A percentile compares a stretch with the other conserved stretches of the same genome.
Evolutionary conservation across 2,113 vertebrate genomes (phyloP).

Genomic region (Sarotherodon lohbergeri): DNA sequence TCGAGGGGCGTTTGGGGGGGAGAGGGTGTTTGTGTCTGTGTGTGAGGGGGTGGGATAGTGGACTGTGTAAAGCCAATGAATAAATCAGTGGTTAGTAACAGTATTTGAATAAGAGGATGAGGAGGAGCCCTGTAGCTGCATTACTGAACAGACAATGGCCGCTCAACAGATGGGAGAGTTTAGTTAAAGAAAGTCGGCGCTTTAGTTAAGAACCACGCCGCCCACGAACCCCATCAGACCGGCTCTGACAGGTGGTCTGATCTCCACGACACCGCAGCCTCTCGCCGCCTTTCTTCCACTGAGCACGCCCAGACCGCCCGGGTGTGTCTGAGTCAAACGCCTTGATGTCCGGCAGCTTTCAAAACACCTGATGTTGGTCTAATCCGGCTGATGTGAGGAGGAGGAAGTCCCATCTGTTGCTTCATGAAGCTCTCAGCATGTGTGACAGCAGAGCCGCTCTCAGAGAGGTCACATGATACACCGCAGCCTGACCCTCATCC

Average conservation of each 20-base stretch:
- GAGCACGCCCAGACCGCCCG: constrained; percentile 13
- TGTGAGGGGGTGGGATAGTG: constrained; percentile 6
- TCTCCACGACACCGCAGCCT: background rate
- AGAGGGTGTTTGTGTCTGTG: constrained; percentile 14
- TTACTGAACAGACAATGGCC: constrained; percentile 82
- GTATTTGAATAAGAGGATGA: constrained; percentile 77
- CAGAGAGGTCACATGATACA: background rate
- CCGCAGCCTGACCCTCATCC: background rate
- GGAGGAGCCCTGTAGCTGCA: constrained; percentile 72
- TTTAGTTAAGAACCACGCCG: constrained; percentile 71
- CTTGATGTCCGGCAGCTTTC: constrained; percentile 6
- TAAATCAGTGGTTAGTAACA: constrained; percentile 94
- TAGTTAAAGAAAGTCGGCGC: constrained; percentile 73
- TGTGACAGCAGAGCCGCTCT: background rate
- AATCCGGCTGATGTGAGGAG: background rate
- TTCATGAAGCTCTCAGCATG: background rate
- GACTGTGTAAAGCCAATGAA: constrained; percentile 94
- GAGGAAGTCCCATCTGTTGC: constrained; percentile 9
- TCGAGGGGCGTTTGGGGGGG: background rate
- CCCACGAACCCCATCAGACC: constrained; percentile 46
- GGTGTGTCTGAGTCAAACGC: constrained; percentile 33
- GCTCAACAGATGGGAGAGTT: constrained; percentile 90
- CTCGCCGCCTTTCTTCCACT: constrained; percentile 37
- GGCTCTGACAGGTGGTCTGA: constrained; percentile 88
- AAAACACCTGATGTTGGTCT: background rate